phyloP scores from a whole-genome alignment of 2,797 vertebrate species.

The Megaceryle alcyon region DNA sequence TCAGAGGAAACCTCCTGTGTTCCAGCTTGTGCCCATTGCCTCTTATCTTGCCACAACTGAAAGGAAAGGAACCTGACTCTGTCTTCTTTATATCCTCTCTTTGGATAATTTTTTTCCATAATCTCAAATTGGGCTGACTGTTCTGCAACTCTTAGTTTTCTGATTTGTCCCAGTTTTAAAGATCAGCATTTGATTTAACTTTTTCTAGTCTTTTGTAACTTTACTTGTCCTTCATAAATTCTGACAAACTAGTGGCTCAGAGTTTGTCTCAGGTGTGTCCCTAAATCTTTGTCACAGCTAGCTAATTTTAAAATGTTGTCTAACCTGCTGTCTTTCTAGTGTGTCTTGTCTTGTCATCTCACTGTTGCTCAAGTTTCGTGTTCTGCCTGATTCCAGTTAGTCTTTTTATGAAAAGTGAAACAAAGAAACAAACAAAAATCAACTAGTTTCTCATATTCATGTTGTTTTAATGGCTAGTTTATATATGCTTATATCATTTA shows the following conservation, averaged over 20 bases:
- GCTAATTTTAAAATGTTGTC: background rate
- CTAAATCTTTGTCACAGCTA: background rate
- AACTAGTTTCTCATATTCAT: background rate
- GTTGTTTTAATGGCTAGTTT: background rate
- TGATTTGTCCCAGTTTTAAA: background rate
- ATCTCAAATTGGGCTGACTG: background rate
- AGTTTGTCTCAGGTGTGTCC: background rate
- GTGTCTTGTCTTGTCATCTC: background rate
- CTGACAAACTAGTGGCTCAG: background rate
- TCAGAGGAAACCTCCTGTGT: background rate
- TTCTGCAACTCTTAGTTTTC: background rate
- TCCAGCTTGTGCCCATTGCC: background rate
- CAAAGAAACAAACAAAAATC: background rate
- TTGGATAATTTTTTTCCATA: background rate
- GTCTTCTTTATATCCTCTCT: background rate
- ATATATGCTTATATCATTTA: background rate
- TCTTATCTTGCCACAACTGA: background rate
- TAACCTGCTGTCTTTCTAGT: background rate
- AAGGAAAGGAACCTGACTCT: background rate
- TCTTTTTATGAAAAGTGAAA: background rate
- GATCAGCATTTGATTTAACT: background rate
- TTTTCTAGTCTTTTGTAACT: background rate
- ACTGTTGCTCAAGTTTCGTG: background rate
- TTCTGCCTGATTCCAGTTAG: background rate
- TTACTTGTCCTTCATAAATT: background rate